Conservation (phyloP, 2,113 vertebrate genomes). For the Oenanthe oenanthe region DNA sequence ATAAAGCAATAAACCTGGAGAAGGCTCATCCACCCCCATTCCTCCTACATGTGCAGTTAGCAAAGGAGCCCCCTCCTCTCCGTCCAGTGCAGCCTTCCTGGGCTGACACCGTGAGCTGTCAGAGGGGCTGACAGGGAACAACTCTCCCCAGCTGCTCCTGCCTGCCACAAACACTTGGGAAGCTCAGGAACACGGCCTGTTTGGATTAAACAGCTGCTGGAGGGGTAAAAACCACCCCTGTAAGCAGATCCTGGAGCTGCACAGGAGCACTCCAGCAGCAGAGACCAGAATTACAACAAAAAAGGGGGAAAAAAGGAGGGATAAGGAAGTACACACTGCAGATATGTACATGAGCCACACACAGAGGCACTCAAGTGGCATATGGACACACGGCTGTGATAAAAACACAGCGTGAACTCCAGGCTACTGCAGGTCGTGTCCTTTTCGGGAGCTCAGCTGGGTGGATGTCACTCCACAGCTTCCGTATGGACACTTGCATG, state of each 20-base stretch:
- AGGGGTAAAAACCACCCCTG: background rate
- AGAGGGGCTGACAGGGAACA: background rate
- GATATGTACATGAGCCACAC: fast-evolving
- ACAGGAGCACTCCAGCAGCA: background rate
- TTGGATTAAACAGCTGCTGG: background rate
- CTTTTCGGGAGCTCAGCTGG: background rate
- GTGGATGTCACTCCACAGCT: background rate
- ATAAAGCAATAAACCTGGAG: fast-evolving
- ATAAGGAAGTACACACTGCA: background rate
- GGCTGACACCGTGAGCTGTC: background rate
- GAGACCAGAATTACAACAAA: background rate
- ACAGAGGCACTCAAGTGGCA: background rate
- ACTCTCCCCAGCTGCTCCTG: background rate
- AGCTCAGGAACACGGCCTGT: background rate
- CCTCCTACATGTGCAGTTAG: background rate
- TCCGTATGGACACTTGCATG: background rate
- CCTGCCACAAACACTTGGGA: background rate
- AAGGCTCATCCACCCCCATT: fast-evolving
- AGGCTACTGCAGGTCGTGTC: background rate
- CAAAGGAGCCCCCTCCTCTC: background rate
- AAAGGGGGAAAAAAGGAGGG: background rate
- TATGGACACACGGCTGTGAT: background rate
- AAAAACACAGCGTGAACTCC: background rate
- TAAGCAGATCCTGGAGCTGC: background rate
- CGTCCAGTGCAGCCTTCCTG: fast-evolving